A percentile compares a stretch with the other conserved stretches of the same genome.
These are phyloP conservation scores for Notothenia rossii DNA, from an alignment of 2,113 vertebrate genomes.

Conservation along the genomic window DNA sequence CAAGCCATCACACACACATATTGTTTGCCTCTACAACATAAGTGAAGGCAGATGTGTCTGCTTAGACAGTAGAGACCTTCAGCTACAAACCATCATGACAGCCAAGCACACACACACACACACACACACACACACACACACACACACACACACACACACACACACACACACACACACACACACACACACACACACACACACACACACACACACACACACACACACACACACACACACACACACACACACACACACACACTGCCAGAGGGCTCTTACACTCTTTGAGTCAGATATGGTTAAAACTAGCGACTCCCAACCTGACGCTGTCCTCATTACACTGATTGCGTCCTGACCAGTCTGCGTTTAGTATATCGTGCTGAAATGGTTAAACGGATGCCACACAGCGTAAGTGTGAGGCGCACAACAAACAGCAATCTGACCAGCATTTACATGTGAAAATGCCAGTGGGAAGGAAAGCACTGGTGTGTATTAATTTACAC, in stretches of 20 bases:
- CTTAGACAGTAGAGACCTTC: conserved; percentile 17
- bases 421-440: conserved; percentile 35
- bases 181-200: not conserved
- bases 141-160: conserved; percentile 13
- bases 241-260: not conserved
- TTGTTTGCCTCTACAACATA: not conserved
- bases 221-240: conserved; percentile 6
- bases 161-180: conserved; percentile 6
- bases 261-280: conserved; percentile 27
- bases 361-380: conserved; percentile 30
- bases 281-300: conserved; percentile 52
- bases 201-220: not conserved
- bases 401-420: conserved; percentile 16
- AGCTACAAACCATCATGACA: conserved; percentile 43
- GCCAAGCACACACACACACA: conserved; percentile 14
- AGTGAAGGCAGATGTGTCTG: not conserved
- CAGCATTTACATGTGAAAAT: conserved; percentile 8
- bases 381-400: conserved; percentile 32
- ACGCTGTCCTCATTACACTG: conserved; percentile 41
- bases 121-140: not conserved
- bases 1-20: not conserved
- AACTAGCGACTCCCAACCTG: conserved; percentile 26
- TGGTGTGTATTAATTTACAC: conserved; percentile 70
- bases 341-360: conserved; percentile 11
- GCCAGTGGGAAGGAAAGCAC: conserved; percentile 54